Conservation (phyloP, 2,888 invertebrate species). For the Sclerodermus sp. region DNA sequence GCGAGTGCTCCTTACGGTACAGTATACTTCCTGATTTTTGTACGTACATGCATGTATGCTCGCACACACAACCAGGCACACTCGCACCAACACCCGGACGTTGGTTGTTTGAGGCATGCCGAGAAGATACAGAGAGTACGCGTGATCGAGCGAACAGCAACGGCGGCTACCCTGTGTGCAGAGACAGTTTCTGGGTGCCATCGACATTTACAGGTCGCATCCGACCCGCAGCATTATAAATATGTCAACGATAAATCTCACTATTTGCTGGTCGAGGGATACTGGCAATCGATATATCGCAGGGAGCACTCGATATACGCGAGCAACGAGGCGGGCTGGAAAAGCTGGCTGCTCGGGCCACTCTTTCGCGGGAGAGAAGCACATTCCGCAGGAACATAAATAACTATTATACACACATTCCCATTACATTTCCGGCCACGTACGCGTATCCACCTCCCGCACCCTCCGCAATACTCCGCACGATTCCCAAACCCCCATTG, state of each 20-base stretch:
- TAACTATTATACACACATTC: conserved; percentile 37
- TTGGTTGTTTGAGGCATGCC: no score
- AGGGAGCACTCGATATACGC: not conserved
- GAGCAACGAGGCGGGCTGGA: no score
- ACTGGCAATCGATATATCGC: conserved; percentile 25
- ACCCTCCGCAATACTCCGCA: not conserved
- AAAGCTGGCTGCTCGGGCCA: not conserved
- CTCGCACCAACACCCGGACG: no score
- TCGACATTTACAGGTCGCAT: conserved; percentile 9
- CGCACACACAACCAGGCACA: no score
- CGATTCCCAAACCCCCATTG: not conserved
- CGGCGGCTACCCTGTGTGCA: no score
- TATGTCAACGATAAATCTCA: conserved; percentile 44
- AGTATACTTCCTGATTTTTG: no score
- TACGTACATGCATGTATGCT: no score
- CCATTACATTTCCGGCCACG: conserved; percentile 29
- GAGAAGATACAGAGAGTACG: no score
- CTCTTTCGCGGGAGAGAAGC: conserved; percentile 7
- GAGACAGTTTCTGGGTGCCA: conserved; percentile 8
- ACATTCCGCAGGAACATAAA: conserved; percentile 37
- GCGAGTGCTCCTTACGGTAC: no score
- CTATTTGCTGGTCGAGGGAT: conserved; percentile 17
- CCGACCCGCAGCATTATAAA: conserved; percentile 36
- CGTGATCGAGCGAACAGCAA: no score
- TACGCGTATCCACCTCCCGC: conserved; percentile 15